Evolutionary conservation across 2,113 vertebrate species (phyloP), one percentile per base, ranked within the genome.

Genomic region (Eira barbara): DNA sequence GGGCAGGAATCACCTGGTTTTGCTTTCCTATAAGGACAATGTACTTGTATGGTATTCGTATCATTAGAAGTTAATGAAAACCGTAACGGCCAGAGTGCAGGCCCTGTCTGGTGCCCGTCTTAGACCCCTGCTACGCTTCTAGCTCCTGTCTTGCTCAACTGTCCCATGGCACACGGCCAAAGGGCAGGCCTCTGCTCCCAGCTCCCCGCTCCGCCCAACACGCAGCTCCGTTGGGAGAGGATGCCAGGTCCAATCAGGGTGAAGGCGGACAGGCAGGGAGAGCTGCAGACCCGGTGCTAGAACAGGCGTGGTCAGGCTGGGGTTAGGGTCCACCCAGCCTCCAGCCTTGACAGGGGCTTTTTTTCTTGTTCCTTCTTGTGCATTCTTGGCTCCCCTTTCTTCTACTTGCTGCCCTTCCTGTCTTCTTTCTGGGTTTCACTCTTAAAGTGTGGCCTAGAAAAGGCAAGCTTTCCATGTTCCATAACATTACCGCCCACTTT

Each of bases 401-500:
- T 55, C 31, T 9, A 31, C 61, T 36, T 7, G 20, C 31, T 21
- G 27, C 80, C 49, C 71, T 96, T 94, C 79, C 87, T 95, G 61
- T 85, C 83, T 93, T 52, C 88, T 97, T 88, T 95, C 65, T 80
- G 31, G 80, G 55, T 98, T 93, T 90, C 6, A 21, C 74, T 96
- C 86, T 95, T 59, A 47, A 80, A 96, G 83, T 31, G 45, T 67
- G 95, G 95, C 96, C 95, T 92, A 98, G 96, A 97, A 96, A 82
- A 94, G 74, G 95, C 91, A 97, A 86, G 89, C 95, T 97, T 97
- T 97, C 97, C 96, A 97, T 14, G 49, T 85, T 97, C 95, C 95
- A 95, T 74, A 97, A 94, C 97, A 92, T 94, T 36, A 91, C 81
- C 90, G 0, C 97, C 97, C 96, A 98, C 97, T 89, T 98, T 98